Percentiles rank a stretch among this genome's conserved stretches.
Conservation (phyloP, 2,797 vertebrate species). For the Catamblyrhynchus diadema region DNA sequence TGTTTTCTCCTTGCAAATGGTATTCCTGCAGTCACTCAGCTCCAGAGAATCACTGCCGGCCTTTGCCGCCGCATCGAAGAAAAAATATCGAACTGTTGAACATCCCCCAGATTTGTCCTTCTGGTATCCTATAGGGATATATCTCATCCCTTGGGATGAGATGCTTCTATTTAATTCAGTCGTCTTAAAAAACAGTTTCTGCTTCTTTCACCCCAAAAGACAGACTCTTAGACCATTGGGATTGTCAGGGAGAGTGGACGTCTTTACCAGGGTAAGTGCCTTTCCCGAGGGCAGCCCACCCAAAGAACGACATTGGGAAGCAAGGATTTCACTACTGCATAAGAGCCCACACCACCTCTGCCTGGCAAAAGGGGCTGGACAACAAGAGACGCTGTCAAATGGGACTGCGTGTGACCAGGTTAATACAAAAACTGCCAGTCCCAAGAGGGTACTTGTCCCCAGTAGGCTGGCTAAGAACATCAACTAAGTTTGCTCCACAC, state of each 20-base stretch:
- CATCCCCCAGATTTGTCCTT: background rate
- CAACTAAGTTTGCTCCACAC: background rate
- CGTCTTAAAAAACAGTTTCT: background rate
- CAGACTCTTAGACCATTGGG: fast-evolving
- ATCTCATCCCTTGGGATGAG: background rate
- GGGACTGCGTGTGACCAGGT: fast-evolving
- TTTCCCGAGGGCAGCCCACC: background rate
- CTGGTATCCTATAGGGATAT: background rate
- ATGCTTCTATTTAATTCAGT: background rate
- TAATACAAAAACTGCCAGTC: background rate
- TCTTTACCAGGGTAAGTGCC: fast-evolving
- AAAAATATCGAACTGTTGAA: background rate
- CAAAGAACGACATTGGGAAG: background rate
- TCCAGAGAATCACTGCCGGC: background rate
- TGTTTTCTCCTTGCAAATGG: background rate
- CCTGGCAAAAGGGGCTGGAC: background rate
- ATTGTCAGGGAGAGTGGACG: too few relatives aligned
- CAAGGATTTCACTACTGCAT: fast-evolving
- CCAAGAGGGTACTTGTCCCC: background rate
- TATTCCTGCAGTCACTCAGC: fast-evolving
- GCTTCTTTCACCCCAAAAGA: background rate
- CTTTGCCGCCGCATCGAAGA: fast-evolving
- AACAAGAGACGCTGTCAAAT: background rate
- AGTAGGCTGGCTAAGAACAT: background rate
- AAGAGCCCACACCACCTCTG: background rate